Evolutionary conservation across 2,797 vertebrate species (phyloP), one percentile per base, ranked within the genome.

Genomic region (Coccyzus lansbergi): DNA sequence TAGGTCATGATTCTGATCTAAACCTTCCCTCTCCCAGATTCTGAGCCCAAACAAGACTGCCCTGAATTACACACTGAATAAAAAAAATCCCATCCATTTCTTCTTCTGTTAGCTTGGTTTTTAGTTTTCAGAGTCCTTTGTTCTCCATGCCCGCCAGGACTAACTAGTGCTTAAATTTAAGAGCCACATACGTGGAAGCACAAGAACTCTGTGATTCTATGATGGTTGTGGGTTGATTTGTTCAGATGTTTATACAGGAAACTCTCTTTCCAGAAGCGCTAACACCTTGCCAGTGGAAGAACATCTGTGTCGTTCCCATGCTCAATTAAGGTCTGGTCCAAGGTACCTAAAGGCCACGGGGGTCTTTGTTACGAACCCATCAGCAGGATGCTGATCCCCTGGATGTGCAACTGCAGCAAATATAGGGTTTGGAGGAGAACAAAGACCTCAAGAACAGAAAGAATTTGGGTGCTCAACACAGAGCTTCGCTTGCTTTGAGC

Each of bases 301-400:
- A 15, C 1, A 8, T 4, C 38, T 38, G 38, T 38, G 38, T 38
- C 38, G 38, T 38, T 38, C 38, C 10, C 17, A 17, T 7, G 20
- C 8, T 28, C 42, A 18, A 29, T 19, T 60, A 36, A 55, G 15
- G 67, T 16, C 33, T 46, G 68, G 68, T 4, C 51, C 29, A 15
- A 44, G 0, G 6, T 5, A 9, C 12, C 46, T 18, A 12, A n/a
- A 29, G 21, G 20, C 15, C 24, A 7, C 5, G 11, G 7, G 48
- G 40, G 16, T 44, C 59, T 80, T 29, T 83, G 34, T 38, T 62
- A 4, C 33, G 55, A 63, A 70, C 6, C 14, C 20, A 29, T 13
- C 34, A 40, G n/a, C 0, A 14, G 17, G 17, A 42, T 38, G 9
- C 3, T 53, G 22, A 72, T 4, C 21, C 22, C 49, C 52, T 33